A percentile compares a stretch with the other conserved stretches of the same genome.
Conservation (phyloP, 2,113 vertebrate species). For the Rhynchomys soricoides region DNA sequence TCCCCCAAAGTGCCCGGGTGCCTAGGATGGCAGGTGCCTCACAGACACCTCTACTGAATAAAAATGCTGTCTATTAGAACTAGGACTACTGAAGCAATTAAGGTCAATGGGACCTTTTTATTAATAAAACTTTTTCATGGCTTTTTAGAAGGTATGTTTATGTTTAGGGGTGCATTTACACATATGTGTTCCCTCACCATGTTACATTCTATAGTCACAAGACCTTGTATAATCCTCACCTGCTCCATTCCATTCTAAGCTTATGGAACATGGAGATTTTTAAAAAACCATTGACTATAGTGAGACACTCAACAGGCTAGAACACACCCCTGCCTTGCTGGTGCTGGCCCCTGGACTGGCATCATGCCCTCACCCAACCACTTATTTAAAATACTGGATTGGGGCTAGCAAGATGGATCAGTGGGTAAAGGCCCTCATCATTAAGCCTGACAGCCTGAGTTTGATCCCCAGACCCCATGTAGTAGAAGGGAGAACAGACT, state of each 20-base stretch:
- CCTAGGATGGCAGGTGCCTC: not conserved
- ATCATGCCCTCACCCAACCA: not conserved
- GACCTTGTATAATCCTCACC: not conserved
- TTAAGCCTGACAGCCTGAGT: not conserved
- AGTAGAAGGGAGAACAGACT: not conserved
- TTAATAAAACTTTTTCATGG: not conserved
- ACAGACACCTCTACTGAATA: not conserved
- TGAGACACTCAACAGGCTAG: not conserved
- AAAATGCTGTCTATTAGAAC: not conserved
- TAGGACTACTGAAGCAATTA: not conserved
- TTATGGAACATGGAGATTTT: not conserved
- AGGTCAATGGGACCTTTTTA: not conserved
- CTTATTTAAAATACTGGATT: not conserved
- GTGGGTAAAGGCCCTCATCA: not conserved
- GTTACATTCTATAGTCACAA: not conserved
- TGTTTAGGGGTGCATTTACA: not conserved
- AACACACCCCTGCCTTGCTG: not conserved
- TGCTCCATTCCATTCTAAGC: not conserved
- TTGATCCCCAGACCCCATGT: not conserved
- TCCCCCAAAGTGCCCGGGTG: not conserved
- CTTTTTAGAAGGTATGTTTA: not conserved
- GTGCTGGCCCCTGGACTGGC: not conserved
- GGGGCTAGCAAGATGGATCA: not conserved
- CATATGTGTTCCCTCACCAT: not conserved
- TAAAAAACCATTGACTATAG: not conserved